Conservation (phyloP, 2,797 vertebrate genomes). For the Psittacula derbiana region DNA sequence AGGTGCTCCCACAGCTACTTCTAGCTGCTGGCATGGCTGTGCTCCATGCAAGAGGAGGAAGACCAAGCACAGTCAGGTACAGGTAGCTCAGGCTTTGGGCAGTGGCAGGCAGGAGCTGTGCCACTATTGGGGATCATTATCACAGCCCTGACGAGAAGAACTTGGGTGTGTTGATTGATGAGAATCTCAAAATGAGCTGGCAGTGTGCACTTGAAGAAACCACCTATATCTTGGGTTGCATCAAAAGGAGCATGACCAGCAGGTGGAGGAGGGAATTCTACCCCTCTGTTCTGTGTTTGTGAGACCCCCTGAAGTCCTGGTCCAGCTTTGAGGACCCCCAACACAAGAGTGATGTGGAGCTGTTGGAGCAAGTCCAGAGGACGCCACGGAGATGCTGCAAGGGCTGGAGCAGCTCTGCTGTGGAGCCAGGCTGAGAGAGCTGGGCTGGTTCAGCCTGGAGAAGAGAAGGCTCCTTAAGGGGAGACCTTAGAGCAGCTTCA, state of each 20-base stretch:
- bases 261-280: background rate
- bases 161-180: background rate
- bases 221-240: background rate
- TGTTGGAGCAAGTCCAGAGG: background rate
- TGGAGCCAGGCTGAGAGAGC: background rate
- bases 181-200: background rate
- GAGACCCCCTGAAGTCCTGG: background rate
- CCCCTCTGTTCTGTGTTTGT: background rate
- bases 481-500: background rate
- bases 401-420: background rate
- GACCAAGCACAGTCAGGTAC: fast-evolving
- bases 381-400: background rate
- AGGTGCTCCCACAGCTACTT: background rate
- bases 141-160: background rate
- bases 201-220: background rate
- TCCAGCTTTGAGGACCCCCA: background rate
- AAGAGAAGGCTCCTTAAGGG: background rate
- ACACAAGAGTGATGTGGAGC: background rate
- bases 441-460: background rate
- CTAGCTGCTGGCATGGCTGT: background rate
- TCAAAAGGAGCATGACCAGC: background rate
- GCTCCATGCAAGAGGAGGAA: background rate
- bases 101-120: background rate
- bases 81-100: background rate
- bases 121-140: background rate